Evolutionary conservation across 2,888 invertebrate genomes (phyloP).

Genomic region (Rhingia campestris): DNA sequence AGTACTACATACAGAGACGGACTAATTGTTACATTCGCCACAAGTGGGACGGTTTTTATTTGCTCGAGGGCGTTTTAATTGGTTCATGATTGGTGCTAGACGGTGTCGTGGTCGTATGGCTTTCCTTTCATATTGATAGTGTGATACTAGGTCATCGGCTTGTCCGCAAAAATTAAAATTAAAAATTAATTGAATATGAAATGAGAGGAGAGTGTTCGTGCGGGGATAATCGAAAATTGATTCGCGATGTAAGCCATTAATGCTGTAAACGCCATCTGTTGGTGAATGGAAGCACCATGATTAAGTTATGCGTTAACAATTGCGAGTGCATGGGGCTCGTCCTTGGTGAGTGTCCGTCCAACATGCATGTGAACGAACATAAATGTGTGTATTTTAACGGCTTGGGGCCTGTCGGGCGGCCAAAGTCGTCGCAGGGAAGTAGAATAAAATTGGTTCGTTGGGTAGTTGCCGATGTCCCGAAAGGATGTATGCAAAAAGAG

Average conservation of each 20-base stretch:
- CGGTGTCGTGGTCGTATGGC: conserved; percentile 6
- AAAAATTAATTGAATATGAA: conserved; percentile 63
- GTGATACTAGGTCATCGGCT: conserved; percentile 46
- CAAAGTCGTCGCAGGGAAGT: background rate
- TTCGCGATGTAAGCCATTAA: conserved; percentile 42
- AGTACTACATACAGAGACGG: conserved; percentile 14
- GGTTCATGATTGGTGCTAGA: conserved; percentile 56
- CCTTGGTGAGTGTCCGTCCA: background rate
- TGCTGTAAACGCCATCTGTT: conserved; percentile 58
- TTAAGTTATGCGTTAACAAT: conserved; percentile 39
- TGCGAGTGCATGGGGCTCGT: background rate
- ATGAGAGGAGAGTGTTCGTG: conserved; percentile 32
- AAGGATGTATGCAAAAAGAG: too few relatives aligned
- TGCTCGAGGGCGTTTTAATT: conserved; percentile 69
- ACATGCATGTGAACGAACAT: too few relatives aligned
- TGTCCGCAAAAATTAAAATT: conserved; percentile 48
- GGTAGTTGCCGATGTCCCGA: too few relatives aligned
- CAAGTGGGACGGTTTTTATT: conserved; percentile 70
- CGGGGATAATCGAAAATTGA: conserved; percentile 56
- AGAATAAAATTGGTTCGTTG: background rate
- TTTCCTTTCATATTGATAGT: background rate
- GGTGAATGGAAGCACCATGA: conserved; percentile 20
- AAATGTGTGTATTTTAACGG: background rate
- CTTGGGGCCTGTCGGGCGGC: background rate
- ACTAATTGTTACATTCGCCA: conserved; percentile 73